Percentiles rank a stretch among this genome's conserved stretches.
These are phyloP conservation scores for Cydia strobilella DNA, from an alignment of 1,140 invertebrate species.

Conservation along the genomic window DNA sequence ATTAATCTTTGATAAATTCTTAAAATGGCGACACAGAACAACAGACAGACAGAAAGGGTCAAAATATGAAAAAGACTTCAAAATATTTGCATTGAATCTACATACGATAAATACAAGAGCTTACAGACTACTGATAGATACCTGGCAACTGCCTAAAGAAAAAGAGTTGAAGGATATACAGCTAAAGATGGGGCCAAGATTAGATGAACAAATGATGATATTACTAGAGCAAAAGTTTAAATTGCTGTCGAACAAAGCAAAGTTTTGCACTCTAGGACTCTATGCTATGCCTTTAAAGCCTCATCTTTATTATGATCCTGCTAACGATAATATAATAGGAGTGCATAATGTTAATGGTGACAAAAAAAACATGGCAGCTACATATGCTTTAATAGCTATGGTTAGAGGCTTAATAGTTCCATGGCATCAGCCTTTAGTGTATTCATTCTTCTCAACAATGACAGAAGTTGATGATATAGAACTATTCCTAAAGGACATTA, in stretches of 20 bases:
- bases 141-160: not conserved
- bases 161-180: not conserved
- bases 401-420: not conserved
- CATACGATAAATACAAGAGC: not conserved
- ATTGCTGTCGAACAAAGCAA: not conserved
- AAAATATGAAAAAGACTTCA: not conserved
- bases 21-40: not conserved
- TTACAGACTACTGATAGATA: not conserved
- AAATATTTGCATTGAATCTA: not conserved
- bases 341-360: not conserved
- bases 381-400: not conserved
- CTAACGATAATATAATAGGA: not conserved
- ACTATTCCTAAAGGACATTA: not conserved
- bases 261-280: not conserved
- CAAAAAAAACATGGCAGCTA: not conserved
- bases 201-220: not conserved
- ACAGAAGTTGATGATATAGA: not conserved
- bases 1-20: not conserved
- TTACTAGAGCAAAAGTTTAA: not conserved
- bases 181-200: not conserved
- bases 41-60: not conserved
- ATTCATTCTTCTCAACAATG: not conserved
- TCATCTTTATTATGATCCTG: not conserved
- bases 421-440: not conserved
- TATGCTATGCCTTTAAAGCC: slow-evolving; percentile 1